Conservation (phyloP, 2,888 invertebrate species). For the Xestoiulus laeticollis region DNA sequence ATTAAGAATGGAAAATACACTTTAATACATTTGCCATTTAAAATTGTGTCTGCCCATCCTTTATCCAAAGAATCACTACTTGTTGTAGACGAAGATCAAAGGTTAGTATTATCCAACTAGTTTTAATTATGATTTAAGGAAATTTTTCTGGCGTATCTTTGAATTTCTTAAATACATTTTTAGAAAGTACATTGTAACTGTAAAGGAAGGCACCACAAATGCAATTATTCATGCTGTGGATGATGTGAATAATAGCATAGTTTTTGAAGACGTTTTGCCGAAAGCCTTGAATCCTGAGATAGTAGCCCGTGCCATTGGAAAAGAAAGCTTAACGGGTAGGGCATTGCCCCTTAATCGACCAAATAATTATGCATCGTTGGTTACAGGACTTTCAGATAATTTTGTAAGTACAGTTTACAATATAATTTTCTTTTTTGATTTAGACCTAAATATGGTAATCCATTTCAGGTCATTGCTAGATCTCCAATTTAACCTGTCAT, state of each 20-base stretch:
- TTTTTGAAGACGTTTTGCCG: background rate
- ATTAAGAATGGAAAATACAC: constrained; percentile 61
- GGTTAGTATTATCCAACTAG: too few species aligned
- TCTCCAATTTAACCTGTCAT: too few species aligned
- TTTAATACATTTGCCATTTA: constrained; percentile 63
- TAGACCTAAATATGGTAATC: too few species aligned
- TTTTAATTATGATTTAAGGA: too few species aligned
- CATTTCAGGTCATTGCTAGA: too few species aligned
- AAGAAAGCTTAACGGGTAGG: background rate
- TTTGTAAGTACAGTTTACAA: background rate
- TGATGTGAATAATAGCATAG: background rate
- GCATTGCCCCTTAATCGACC: constrained; percentile 7
- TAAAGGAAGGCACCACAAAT: background rate
- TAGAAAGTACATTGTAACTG: background rate
- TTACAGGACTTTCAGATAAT: constrained; percentile 16
- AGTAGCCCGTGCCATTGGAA: constrained; percentile 14
- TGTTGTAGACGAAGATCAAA: constrained; percentile 2
- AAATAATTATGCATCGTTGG: background rate
- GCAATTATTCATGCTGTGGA: background rate
- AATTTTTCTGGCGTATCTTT: too few species aligned
- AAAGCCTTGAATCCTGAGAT: background rate
- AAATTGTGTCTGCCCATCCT: constrained; percentile 62
- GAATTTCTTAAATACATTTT: background rate
- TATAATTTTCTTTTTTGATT: too few species aligned
- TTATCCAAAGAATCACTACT: constrained; percentile 57